A percentile compares a stretch with the other conserved stretches of the same genome.
phyloP scores from a whole-genome alignment of 2,888 invertebrate genomes.

The Epirrita christyi region DNA sequence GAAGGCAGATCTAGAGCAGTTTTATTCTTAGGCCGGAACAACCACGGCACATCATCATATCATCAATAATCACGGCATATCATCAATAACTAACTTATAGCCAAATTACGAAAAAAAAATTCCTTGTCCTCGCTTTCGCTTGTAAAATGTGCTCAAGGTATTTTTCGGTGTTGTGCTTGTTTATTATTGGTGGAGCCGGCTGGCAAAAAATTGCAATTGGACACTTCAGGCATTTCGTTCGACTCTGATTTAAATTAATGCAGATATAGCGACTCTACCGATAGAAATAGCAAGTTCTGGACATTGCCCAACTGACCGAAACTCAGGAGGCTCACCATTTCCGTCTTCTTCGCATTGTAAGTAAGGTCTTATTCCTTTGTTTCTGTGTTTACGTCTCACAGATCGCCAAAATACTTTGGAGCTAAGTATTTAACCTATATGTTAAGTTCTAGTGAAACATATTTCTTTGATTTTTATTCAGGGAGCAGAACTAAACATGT shows the following conservation, averaged over 20 bases:
- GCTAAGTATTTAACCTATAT: too few relatives aligned
- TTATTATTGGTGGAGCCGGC: conserved; percentile 39
- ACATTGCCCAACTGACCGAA: neutral
- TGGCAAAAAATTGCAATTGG: conserved; percentile 29
- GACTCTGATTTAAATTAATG: conserved; percentile 2
- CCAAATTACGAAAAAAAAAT: too few relatives aligned
- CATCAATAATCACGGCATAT: neutral
- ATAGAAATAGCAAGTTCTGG: neutral
- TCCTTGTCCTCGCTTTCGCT: conserved; percentile 1
- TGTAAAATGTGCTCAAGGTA: conserved; percentile 31
- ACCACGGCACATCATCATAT: neutral
- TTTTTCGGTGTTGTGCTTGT: conserved; percentile 39
- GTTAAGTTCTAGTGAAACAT: too few relatives aligned
- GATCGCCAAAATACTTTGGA: too few relatives aligned
- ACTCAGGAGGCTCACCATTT: too few relatives aligned
- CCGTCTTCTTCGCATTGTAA: too few relatives aligned
- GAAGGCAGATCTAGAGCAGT: too few relatives aligned
- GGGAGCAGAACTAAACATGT: too few relatives aligned
- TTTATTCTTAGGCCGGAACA: too few relatives aligned
- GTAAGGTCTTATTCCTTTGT: too few relatives aligned
- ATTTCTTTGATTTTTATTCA: too few relatives aligned
- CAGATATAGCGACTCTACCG: neutral
- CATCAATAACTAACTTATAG: neutral
- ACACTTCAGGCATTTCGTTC: conserved; percentile 3
- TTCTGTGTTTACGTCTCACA: too few relatives aligned